Percentiles rank a stretch among this genome's conserved stretches.
Evolutionary conservation across 2,797 vertebrate genomes (phyloP).

Genomic region (Eutrigla gurnardus): DNA sequence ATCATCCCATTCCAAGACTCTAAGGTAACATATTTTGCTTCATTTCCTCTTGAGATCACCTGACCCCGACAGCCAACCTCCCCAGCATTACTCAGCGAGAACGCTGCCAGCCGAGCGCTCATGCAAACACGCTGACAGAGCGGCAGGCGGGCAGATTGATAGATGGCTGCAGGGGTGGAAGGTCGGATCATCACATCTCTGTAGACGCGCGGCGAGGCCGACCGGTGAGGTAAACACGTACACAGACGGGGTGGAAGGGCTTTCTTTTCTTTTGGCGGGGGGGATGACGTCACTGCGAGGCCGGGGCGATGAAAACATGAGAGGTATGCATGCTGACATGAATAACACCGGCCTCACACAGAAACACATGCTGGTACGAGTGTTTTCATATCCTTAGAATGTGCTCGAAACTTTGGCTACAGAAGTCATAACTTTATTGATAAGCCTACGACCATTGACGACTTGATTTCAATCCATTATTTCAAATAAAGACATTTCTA

Average conservation of each 20-base stretch:
- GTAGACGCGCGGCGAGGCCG: conserved; percentile 17
- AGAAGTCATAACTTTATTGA: background rate
- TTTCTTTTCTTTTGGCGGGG: no score
- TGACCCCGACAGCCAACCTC: conserved; percentile 8
- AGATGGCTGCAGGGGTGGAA: conserved; percentile 18
- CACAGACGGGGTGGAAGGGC: conserved; percentile 18
- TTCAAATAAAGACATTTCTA: no score
- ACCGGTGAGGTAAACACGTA: conserved; percentile 18
- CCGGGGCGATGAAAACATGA: conserved; percentile 35
- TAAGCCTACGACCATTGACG: no score
- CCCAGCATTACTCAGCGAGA: conserved; percentile 2
- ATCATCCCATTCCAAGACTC: fast-evolving
- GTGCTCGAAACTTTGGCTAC: background rate
- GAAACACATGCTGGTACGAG: conserved; percentile 17
- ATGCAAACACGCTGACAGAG: conserved; percentile 52
- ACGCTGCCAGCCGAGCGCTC: conserved; percentile 23
- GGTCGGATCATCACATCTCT: conserved; percentile 48
- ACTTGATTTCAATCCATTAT: background rate
- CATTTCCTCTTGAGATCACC: background rate
- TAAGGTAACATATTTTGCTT: background rate
- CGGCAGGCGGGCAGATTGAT: conserved; percentile 41
- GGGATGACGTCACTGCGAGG: conserved; percentile 27
- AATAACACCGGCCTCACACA: conserved; percentile 14
- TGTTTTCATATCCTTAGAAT: background rate
- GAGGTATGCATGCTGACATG: conserved; percentile 38